Base-by-base conservation (phyloP, 2,888 invertebrate genomes). In the Nomada fabriciana region DNA sequence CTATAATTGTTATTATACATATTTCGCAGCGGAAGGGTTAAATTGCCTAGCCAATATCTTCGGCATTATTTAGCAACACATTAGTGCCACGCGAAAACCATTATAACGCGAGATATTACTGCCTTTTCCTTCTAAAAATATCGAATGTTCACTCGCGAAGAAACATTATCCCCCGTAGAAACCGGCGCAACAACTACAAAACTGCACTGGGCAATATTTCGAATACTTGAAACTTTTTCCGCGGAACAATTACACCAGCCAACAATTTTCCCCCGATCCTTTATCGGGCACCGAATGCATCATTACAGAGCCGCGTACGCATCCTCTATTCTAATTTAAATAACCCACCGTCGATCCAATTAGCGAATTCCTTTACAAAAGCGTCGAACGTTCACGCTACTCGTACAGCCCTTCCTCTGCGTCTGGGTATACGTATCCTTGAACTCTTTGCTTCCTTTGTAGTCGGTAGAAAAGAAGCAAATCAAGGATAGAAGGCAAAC, bases 291-390 rank as follows among this genome's bases (percentile, higher is more conserved):
- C 18, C 57, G 69, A 47, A 70, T 29, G 69, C 29, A 70, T 70
- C 69, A 59, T 59, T 70, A 59, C 43, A n/a, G 69, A 47, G 59
- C 18, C 47, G 36, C 50, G 29, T 18, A 36, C 60, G 60, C 36
- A 60, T 36, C 50, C 60, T n/a, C 20, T 42, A 43, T 42, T 68
- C 42, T 50, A 36, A 60, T 60, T 71, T 71, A 71, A 71, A 71
- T 60, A 71, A 70, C 57, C 43, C 60, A 20, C 20, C 60, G 36
- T 50, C 70, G 60, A 60, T 71, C 70, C 60, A 71, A 71, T 71
- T 71, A 71, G 70, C 60, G 70, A 61, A 71, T 71, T 60, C 70
- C 70, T 71, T 50, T 60, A 70, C 60, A 20, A 59, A 29, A 36
- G 29, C 59, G 29, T 60, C 50, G 29, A 60, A 15, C 50, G 50